These are phyloP conservation scores for Anableps anableps DNA, from an alignment of 2,797 vertebrate genomes.

Conservation along the genomic window DNA sequence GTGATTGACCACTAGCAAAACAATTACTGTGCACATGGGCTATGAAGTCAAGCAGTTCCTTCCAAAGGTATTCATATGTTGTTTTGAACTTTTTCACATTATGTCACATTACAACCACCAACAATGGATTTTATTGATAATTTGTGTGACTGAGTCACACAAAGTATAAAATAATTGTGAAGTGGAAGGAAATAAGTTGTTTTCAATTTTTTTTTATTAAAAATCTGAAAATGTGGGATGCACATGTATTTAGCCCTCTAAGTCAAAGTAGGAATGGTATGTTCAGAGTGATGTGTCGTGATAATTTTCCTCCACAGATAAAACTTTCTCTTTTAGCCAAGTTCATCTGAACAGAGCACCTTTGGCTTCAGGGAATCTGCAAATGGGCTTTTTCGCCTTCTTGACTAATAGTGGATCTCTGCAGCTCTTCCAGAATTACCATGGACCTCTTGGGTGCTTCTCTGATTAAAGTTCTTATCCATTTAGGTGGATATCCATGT, in stretches of 20 bases:
- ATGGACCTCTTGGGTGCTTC: neutral
- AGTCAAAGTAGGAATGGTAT: too few relatives aligned
- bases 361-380: neutral
- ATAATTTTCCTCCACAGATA: neutral
- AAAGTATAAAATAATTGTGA: neutral
- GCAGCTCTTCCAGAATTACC: neutral
- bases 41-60: neutral
- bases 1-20: slow-evolving; percentile 41
- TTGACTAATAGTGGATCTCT: neutral
- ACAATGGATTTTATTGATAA: neutral
- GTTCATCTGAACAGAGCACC: neutral
- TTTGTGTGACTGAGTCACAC: neutral
- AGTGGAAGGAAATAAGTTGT: neutral
- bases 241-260: too few relatives aligned
- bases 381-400: neutral
- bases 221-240: too few relatives aligned
- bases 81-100: neutral
- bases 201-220: neutral
- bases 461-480: neutral
- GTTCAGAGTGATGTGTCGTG: neutral
- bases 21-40: slow-evolving; percentile 11
- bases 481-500: neutral
- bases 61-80: neutral
- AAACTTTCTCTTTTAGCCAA: neutral
- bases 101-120: neutral